These are phyloP conservation scores for Ibycter americanus DNA, from an alignment of 2,797 vertebrate genomes.

Conservation along the genomic window DNA sequence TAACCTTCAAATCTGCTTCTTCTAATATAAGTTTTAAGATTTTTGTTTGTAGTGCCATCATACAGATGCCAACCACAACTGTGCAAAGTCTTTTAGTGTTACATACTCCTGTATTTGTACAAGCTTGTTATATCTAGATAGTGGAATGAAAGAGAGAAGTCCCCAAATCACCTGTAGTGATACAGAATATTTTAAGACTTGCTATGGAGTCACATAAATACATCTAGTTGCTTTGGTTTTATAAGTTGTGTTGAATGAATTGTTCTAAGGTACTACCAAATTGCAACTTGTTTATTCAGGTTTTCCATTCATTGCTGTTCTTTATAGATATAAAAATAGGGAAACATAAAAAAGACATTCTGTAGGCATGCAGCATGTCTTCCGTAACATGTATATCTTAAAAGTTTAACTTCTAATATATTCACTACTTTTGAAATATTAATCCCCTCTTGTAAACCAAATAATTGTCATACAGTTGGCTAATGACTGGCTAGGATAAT, in stretches of 20 bases:
- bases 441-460: background rate
- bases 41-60: background rate
- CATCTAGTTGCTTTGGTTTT: background rate
- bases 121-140: background rate
- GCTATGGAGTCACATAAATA: background rate
- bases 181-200: background rate
- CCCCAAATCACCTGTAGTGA: background rate
- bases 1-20: background rate
- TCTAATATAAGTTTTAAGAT: background rate
- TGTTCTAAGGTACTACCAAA: background rate
- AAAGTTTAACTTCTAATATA: background rate
- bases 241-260: background rate
- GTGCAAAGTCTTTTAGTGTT: background rate
- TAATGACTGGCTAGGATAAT: background rate
- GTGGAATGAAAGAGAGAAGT: background rate
- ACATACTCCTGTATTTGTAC: background rate
- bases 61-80: background rate
- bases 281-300: background rate
- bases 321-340: background rate
- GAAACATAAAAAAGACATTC: background rate
- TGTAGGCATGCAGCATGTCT: background rate
- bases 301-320: background rate
- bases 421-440: background rate
- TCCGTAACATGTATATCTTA: background rate
- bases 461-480: background rate